Percentiles rank a stretch among this genome's conserved stretches.
These are phyloP conservation scores for Achatina immaculata DNA, from an alignment of 1,140 invertebrate genomes.

Conservation along the genomic window DNA sequence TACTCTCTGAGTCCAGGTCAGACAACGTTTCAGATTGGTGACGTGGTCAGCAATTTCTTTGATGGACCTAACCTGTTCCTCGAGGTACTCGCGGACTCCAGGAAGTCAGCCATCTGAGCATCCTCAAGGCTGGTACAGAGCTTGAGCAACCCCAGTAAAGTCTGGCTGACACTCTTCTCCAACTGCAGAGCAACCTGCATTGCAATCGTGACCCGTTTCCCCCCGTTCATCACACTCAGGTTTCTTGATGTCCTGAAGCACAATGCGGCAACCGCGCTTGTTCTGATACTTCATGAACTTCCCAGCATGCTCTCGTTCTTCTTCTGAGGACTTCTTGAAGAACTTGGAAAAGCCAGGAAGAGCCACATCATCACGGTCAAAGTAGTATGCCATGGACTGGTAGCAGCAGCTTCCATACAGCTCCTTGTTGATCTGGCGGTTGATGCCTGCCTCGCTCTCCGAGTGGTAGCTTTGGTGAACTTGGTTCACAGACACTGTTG, in stretches of 20 bases:
- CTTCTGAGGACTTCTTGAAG: constrained; percentile 81
- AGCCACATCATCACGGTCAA: constrained; percentile 85
- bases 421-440: constrained; percentile 92
- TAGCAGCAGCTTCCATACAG: constrained; percentile 87
- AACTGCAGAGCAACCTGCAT: constrained; percentile 78
- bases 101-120: constrained; percentile 74
- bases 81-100: constrained; percentile 62
- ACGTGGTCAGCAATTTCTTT: constrained; percentile 76
- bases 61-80: constrained; percentile 77
- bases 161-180: background rate
- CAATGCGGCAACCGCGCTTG: constrained; percentile 82
- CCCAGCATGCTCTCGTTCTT: constrained; percentile 84
- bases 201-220: constrained; percentile 77
- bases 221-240: constrained; percentile 78
- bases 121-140: background rate
- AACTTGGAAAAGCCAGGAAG: constrained; percentile 80
- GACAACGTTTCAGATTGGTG: constrained; percentile 76
- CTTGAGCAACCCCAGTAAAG: background rate
- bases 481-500: constrained; percentile 59
- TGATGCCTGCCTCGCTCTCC: constrained; percentile 82
- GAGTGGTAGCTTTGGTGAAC: constrained; percentile 83
- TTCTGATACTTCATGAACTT: constrained; percentile 85
- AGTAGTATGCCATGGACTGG: constrained; percentile 86
- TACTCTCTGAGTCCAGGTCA: constrained; percentile 77
- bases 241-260: constrained; percentile 72